Evolutionary conservation across 2,113 vertebrate species (phyloP).

Genomic region (Oryzias woworae): DNA sequence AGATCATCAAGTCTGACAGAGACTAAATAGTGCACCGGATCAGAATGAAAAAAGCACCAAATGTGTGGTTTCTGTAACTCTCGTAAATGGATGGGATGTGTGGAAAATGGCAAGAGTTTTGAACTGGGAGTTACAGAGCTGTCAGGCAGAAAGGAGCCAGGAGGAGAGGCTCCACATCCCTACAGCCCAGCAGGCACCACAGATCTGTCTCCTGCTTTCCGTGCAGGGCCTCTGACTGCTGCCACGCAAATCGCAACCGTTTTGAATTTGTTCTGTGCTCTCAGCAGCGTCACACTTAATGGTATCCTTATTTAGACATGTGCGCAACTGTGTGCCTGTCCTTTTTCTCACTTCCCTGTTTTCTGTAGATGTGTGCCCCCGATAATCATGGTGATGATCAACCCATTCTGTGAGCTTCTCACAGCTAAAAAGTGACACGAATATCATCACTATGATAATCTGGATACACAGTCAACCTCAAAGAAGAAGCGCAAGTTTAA

Average conservation of each 20-base stretch:
- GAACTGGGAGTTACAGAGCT: slow-evolving; percentile 23
- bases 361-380: slow-evolving; percentile 6
- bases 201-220: slow-evolving; percentile 33
- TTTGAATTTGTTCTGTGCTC: slow-evolving; percentile 48
- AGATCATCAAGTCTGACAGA: slow-evolving; percentile 58
- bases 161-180: slow-evolving; percentile 26
- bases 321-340: slow-evolving; percentile 26
- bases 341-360: neutral
- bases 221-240: slow-evolving; percentile 30
- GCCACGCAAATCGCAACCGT: slow-evolving; percentile 56
- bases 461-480: neutral
- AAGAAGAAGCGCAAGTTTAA: neutral
- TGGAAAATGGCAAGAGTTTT: slow-evolving; percentile 24
- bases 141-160: slow-evolving; percentile 31
- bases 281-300: slow-evolving; percentile 32
- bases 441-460: slow-evolving; percentile 32
- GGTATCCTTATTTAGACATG: slow-evolving; percentile 40
- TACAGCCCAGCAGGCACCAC: slow-evolving; percentile 37
- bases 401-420: slow-evolving; percentile 4
- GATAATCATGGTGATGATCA: slow-evolving; percentile 34
- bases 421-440: slow-evolving; percentile 4
- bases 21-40: slow-evolving; percentile 8
- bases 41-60: slow-evolving; percentile 1
- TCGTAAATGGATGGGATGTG: slow-evolving; percentile 12
- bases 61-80: neutral